Base-by-base conservation (phyloP, 2,888 invertebrate genomes). In the Cantharis flavilabris region DNA sequence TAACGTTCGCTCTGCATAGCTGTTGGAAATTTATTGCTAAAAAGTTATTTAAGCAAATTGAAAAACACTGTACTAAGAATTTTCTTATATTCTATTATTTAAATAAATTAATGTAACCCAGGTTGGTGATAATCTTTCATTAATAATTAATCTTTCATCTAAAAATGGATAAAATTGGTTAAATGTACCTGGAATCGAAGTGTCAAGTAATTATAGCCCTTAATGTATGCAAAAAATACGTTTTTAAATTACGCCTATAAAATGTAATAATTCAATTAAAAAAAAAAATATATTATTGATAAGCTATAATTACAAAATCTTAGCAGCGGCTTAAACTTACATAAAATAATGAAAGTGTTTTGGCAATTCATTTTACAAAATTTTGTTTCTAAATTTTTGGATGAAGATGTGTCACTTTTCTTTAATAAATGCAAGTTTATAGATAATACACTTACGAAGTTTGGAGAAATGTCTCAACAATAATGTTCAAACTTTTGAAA, bases 141-240 rank as follows among this genome's bases (percentile, higher is more conserved):
- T 70, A 76, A 28, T 69, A 62, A 64, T 73, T 71, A 73, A 49
- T 49, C 13, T 67, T 67, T 63, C 71, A 71, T 71, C 62, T 71
- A 69, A 71, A 75, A 72, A 62, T 71, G 62, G 23, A 67, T 30
- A 69, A 74, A 63, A 74, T 49, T 71, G 72, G 72, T 76, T 65
- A 74, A 28, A 73, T 73, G 70, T 71, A 63, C 71, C 72, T 77
- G 77, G 71, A 77, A 77, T 70, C 77, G 71, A 77, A 77, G 74
- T 75, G 74, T 74, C 70, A 72, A 70, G 62, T 69, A 73, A 77
- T 73, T 73, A 30, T 30, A 77, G 73, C 71, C 63, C 20, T 67
- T 65, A 13, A 49, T 70, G n/a, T 49, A 33, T 49, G n/a, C 49
- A 49, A 49, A 49, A n/a, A 49, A 49, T 49, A 49, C 7, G 7